A percentile compares a stretch with the other conserved stretches of the same genome.
Conservation (phyloP, 2,113 vertebrate genomes). For the Anguilla japonica region DNA sequence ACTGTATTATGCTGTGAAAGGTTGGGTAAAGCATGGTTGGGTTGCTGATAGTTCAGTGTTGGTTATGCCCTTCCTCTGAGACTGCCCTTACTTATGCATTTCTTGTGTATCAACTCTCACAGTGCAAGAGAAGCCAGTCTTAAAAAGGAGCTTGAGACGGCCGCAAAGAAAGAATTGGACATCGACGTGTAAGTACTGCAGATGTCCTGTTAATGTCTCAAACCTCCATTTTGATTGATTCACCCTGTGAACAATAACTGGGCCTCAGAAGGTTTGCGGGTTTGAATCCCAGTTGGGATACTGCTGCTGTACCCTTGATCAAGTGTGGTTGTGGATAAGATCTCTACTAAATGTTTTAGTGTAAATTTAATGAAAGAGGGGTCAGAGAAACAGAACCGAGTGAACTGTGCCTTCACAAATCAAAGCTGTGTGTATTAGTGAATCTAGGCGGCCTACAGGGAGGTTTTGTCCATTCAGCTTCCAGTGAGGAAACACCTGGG, state of each 20-base stretch:
- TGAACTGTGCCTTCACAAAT: background rate
- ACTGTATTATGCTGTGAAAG: background rate
- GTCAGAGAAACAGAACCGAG: background rate
- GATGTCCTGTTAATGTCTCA: too few relatives aligned
- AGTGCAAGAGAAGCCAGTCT: conserved; percentile 60
- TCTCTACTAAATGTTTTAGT: too few relatives aligned
- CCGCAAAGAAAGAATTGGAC: conserved; percentile 48
- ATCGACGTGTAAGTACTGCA: conserved; percentile 56
- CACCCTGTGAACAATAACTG: too few relatives aligned
- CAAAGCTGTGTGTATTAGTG: background rate
- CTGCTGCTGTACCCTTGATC: too few relatives aligned
- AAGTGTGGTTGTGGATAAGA: too few relatives aligned
- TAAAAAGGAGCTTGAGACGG: conserved; percentile 53
- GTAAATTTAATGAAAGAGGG: background rate
- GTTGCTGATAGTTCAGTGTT: background rate
- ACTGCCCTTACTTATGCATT: background rate
- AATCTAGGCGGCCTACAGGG: background rate
- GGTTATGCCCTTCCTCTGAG: background rate
- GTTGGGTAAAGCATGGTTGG: background rate
- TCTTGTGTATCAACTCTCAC: background rate
- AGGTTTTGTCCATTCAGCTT: background rate
- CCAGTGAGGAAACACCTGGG: background rate
- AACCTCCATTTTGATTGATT: background rate
- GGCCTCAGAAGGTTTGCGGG: background rate
- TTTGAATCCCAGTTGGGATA: background rate